Evolutionary conservation across 2,113 vertebrate species (phyloP), one percentile per base, ranked within the genome.

Genomic region (Phyllostomus discolor): DNA sequence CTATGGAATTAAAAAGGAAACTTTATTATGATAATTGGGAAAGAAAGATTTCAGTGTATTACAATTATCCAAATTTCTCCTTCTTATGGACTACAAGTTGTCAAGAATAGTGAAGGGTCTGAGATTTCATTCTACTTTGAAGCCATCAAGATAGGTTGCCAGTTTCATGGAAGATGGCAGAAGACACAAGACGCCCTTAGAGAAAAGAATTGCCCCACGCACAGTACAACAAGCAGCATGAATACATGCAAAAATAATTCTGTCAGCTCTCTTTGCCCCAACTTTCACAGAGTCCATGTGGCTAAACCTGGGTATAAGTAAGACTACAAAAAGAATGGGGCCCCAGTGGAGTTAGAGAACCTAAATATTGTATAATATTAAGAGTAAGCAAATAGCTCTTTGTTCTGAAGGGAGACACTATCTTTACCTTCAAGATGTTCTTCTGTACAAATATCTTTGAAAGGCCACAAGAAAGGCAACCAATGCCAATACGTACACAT

Each of bases 281-380:
- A 0, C 5, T 41, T 69, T 48, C 12, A 62, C 4, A 67, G 35
- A 2, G 5, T 2, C 26, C 35, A 35, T 4, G 1, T 35, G 22
- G 4, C n/a, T 52, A 10, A 20, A 1, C 8, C 3, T 52, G 11
- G 0, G 11, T 31, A 1, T 48, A 26, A 28, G 1, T 46, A 15
- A 28, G 31, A 43, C 20, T 19, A 35, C 19, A 75, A 7, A 50
- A 2, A 72, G 1, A 87, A 50, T n/a, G 8, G 4, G 2, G 17
- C 17, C n/a, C 67, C 67, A 5, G 0, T 31, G 12, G 33, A 78
- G 64, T 50, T 17, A 70, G 3, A 4, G 35, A 81, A 80, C 2
- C 22, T 83, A 41, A 20, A 41, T 73, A 57, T 50, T 94, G 73
- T 88, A 50, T n/a, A 70, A 41, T 48, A 85, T 43, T 43, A 7